These are phyloP conservation scores for Sturmia bella DNA, from an alignment of 2,888 invertebrate genomes.

Conservation along the genomic window DNA sequence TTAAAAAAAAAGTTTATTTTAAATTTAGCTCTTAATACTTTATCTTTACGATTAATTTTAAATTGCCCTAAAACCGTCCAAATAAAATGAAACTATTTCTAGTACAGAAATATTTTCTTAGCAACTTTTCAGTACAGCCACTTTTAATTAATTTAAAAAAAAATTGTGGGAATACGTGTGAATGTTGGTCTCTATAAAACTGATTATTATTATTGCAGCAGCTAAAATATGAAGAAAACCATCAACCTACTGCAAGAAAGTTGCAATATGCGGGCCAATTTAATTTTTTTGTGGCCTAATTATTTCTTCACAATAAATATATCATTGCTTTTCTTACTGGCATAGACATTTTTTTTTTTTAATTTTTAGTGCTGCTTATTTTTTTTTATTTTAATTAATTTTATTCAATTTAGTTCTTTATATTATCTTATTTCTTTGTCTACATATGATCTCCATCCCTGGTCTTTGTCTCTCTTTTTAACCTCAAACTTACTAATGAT, in stretches of 20 bases:
- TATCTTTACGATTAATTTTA: too few species aligned
- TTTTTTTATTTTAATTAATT: too few species aligned
- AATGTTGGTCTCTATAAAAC: not conserved
- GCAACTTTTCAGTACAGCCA: not conserved
- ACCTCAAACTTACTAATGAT: too few species aligned
- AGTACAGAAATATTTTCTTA: too few species aligned
- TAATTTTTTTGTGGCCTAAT: slow-evolving; percentile 48
- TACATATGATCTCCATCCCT: too few species aligned
- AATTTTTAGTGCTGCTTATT: not conserved
- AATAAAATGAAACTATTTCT: too few species aligned
- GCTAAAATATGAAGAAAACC: slow-evolving; percentile 62
- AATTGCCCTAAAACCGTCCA: too few species aligned
- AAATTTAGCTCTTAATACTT: too few species aligned
- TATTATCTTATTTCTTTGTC: too few species aligned
- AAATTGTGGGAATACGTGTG: slow-evolving; percentile 9
- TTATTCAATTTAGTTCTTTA: too few species aligned
- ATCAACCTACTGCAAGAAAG: slow-evolving; percentile 67
- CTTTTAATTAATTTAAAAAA: not conserved
- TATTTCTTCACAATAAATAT: not conserved
- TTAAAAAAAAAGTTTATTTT: too few species aligned
- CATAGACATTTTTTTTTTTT: slow-evolving; percentile 4
- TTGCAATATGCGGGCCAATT: slow-evolving; percentile 70
- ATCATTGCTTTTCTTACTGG: slow-evolving; percentile 8
- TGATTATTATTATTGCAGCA: slow-evolving; percentile 9
- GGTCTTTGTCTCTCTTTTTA: too few species aligned